Percentiles rank a stretch among this genome's conserved stretches.
These are phyloP conservation scores for Dicrurus megarhynchus DNA, from an alignment of 2,113 vertebrate species.

Conservation along the genomic window DNA sequence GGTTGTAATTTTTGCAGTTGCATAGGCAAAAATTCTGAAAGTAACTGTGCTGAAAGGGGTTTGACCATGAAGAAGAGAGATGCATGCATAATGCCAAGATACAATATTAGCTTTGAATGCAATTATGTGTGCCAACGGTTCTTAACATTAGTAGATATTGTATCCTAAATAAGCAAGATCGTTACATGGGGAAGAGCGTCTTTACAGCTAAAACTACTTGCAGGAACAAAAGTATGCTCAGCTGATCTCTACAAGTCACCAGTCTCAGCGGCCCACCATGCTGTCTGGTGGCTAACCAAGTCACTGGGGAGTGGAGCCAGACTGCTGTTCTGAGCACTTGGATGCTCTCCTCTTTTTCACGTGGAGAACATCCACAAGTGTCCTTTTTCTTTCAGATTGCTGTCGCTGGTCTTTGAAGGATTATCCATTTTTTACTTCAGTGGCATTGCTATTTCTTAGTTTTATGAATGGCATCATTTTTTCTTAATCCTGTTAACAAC, in stretches of 20 bases:
- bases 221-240: neutral
- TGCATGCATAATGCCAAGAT: neutral
- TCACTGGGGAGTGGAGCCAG: neutral
- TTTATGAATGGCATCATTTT: neutral
- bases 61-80: neutral
- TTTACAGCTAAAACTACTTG: neutral
- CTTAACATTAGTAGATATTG: neutral
- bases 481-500: neutral
- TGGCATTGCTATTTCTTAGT: neutral
- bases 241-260: neutral
- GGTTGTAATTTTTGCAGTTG: neutral
- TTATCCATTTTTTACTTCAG: neutral
- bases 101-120: neutral
- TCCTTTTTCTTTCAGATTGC: neutral
- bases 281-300: neutral
- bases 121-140: neutral
- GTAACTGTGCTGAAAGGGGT: neutral
- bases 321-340: neutral
- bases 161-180: neutral
- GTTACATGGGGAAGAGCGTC: neutral
- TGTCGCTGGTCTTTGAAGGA: neutral
- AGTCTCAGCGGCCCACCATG: fast-evolving
- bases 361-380: neutral
- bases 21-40: neutral
- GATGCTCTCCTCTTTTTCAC: neutral